Evolutionary conservation across 2,888 invertebrate genomes (phyloP), one percentile per base, ranked within the genome.

Genomic region (Zhuqinia jingwanae): DNA sequence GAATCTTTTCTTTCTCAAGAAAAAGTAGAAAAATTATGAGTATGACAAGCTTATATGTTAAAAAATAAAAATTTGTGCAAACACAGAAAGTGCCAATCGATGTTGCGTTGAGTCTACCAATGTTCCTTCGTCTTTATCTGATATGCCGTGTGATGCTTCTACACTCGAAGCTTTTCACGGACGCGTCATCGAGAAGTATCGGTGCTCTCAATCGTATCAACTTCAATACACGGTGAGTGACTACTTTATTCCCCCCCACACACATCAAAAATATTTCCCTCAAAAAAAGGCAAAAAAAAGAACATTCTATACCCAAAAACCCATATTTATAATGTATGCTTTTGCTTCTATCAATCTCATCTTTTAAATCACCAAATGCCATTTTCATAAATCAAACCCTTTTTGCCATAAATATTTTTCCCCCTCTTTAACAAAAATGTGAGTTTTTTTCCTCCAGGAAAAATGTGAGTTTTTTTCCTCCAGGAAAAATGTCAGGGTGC

Each of bases 121-220:
- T 99, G 99, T 99, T 99, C 95, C 96, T 99, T 93, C 95, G 99
- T 92, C 96, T 99, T 92, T 99, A 99, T 94, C 95, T 99, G 93
- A 98, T 99, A 94, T 99, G 98, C 94, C 96, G 99, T 92, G 99
- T 99, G 92, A 99, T 99, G 99, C 95, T 99, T 92, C 95, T 99
- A 92, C 99, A 99, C 94, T 98, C 98, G 93, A 98, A 99, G 95
- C 95, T 99, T 92, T 99, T 99, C 94, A 99, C 99, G 90, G 99
- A 99, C 94, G 99, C 99, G 92, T 99, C 99, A 91, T 99, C 99
- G 90, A 95, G 99, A 93, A 97, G 97, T 94, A 98, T 97, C 95
- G 92, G 91, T 58, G 98, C 96, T 93, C 95, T 99, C 93, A 98
- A 98, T 95, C 95, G 98, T 93, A 99, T 99, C 93, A 98, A 99